Evolutionary conservation across 2,888 invertebrate genomes (phyloP).

Genomic region (Meiosimyza platycephala): DNA sequence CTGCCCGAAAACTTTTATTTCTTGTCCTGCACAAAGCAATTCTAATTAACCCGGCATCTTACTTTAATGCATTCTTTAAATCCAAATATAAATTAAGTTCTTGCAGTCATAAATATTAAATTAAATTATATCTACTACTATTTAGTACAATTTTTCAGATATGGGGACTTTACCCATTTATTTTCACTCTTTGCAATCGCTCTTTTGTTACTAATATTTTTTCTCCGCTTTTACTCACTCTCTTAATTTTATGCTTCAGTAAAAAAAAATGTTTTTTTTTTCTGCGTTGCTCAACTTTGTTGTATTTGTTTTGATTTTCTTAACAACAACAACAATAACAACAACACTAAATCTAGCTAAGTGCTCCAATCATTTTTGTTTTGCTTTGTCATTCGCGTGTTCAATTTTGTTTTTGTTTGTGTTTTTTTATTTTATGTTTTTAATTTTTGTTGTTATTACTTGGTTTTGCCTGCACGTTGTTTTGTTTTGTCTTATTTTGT

Average conservation of each 20-base stretch:
- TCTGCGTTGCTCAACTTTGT: background rate
- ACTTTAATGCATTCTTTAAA: too few species aligned
- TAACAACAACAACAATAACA: slow-evolving; percentile 5
- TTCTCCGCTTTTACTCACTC: background rate
- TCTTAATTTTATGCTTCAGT: background rate
- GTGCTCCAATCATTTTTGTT: slow-evolving; percentile 59
- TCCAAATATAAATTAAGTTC: too few species aligned
- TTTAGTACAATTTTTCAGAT: too few species aligned
- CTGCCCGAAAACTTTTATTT: too few species aligned
- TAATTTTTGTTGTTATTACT: slow-evolving; percentile 13
- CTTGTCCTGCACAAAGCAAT: too few species aligned
- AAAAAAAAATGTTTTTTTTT: background rate
- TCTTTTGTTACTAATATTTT: background rate
- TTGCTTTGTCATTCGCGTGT: slow-evolving; percentile 58
- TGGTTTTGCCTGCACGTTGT: slow-evolving; percentile 14
- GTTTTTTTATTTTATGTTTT: background rate
- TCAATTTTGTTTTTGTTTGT: slow-evolving; percentile 8
- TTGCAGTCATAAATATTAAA: too few species aligned
- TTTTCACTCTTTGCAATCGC: background rate
- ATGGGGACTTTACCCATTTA: background rate
- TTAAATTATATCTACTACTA: too few species aligned
- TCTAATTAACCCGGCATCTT: too few species aligned
- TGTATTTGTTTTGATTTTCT: slow-evolving; percentile 18
- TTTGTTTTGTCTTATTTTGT: slow-evolving; percentile 11
- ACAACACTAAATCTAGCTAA: slow-evolving; percentile 36